phyloP scores from a whole-genome alignment of 2,797 vertebrate species.

The Acanthurus tractus region DNA sequence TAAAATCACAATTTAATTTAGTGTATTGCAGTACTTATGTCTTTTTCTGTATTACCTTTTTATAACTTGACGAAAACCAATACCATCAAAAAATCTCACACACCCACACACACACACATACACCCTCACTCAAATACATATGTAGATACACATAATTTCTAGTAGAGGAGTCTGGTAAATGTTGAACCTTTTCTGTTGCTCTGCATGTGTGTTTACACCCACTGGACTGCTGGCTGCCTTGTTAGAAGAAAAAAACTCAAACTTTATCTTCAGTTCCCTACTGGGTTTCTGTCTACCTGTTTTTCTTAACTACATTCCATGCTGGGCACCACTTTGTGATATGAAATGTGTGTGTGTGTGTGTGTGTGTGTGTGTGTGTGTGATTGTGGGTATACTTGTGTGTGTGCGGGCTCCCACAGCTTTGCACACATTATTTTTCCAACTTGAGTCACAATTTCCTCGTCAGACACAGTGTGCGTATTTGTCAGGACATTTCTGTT shows the following conservation, averaged over 20 bases:
- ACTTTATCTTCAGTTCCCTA: conserved; percentile 2
- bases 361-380: neutral
- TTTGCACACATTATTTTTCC: neutral
- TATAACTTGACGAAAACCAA: neutral
- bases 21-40: neutral
- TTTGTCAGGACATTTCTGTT: neutral
- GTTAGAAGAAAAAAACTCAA: conserved; percentile 27
- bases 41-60: too few species aligned
- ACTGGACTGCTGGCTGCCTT: conserved; percentile 8
- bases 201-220: conserved; percentile 9
- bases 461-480: neutral
- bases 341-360: neutral
- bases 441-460: neutral
- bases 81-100: too few species aligned
- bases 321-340: conserved; percentile 38
- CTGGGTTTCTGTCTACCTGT: conserved; percentile 28
- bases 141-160: neutral
- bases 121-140: too few species aligned
- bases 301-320: conserved; percentile 37
- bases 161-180: conserved; percentile 1
- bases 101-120: neutral
- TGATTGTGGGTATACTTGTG: neutral
- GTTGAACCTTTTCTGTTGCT: neutral
- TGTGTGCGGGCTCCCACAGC: neutral
- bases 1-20: neutral